These are phyloP conservation scores for Sitodiplosis mosellana DNA, from an alignment of 1,140 invertebrate species.

Conservation along the genomic window DNA sequence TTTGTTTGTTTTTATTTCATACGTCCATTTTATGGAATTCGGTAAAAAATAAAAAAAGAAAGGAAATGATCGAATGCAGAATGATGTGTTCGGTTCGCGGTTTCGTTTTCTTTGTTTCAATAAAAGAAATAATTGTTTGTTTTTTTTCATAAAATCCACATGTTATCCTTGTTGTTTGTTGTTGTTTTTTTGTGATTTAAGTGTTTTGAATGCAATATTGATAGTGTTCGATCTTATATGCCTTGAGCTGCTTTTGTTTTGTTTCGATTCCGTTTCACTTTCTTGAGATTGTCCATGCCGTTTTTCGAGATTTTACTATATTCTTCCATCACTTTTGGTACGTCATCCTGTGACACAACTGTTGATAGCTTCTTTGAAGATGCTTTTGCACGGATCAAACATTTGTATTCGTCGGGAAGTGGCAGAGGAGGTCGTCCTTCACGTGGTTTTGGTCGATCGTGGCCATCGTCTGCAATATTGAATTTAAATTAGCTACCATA, in stretches of 20 bases:
- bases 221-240: too few relatives aligned
- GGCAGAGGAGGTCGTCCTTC: slow-evolving; percentile 32
- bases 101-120: too few relatives aligned
- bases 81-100: too few relatives aligned
- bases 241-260: slow-evolving; percentile 42
- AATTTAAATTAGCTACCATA: neutral
- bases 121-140: too few relatives aligned
- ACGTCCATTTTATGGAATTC: too few relatives aligned
- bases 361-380: slow-evolving; percentile 50
- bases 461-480: slow-evolving; percentile 46
- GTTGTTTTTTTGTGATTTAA: too few relatives aligned
- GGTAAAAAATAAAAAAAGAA: too few relatives aligned
- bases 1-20: too few relatives aligned
- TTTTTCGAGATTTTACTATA: slow-evolving; percentile 63
- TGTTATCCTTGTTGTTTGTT: too few relatives aligned
- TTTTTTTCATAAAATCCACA: too few relatives aligned
- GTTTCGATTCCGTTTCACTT: slow-evolving; percentile 56
- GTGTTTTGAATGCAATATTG: too few relatives aligned
- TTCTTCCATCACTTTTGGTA: slow-evolving; percentile 67
- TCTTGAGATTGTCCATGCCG: slow-evolving; percentile 70
- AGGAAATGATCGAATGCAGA: too few relatives aligned
- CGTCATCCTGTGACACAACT: slow-evolving; percentile 59
- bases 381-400: slow-evolving; percentile 47
- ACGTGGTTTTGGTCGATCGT: slow-evolving; percentile 44
- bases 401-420: slow-evolving; percentile 46